Base-by-base conservation (phyloP, 2,113 vertebrate genomes). In the Xenopus laevis region DNA sequence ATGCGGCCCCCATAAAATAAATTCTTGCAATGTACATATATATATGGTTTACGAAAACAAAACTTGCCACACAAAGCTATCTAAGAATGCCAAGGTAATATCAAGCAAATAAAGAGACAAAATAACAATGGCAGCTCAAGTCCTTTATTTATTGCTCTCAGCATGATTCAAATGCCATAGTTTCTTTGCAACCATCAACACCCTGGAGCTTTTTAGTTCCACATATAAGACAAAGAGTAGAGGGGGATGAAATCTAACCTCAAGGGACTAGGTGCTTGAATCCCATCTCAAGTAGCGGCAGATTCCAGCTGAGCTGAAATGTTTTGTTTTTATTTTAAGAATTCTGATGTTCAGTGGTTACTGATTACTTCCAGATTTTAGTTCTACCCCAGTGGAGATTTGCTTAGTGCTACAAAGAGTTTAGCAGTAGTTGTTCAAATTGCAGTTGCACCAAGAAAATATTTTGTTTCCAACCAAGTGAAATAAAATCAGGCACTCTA, bases 331-430 rank as follows among this genome's bases (percentile, higher is more conserved):
- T 94, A 92, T 90, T 91, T 93, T 82, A 92, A 94, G 92, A 95
- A 93, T 95, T 96, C 91, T 96, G 91, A 89, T 94, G 91, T 92
- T 94, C 94, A 88, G 87, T 83, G 90, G 90, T 91, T 88, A 91
- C 93, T 97, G 95, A 97, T 98, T 98, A 97, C 93, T 98, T 98
- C 95, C 93, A 98, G 94, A 95, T 96, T 96, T 98, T 98, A 96
- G 88, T 98, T 97, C 95, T 94, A 94, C 89, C 62, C 90, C 91
- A 92, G 86, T 82, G 88, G 90, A 96, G 91, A 93, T 93, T 90
- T 90, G 86, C 92, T 75, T 77, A 70, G 74, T 44, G 67, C 66
- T 92, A 87, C 85, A 88, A 89, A 89, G 88, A 91, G 85, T 92
- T 93, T 93, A 91, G 88, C 85, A 86, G 86, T 90, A 83, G 85